Percentiles rank a stretch among this genome's conserved stretches.
Conservation (phyloP, 2,888 invertebrate species). For the Orthosia gracilis region DNA sequence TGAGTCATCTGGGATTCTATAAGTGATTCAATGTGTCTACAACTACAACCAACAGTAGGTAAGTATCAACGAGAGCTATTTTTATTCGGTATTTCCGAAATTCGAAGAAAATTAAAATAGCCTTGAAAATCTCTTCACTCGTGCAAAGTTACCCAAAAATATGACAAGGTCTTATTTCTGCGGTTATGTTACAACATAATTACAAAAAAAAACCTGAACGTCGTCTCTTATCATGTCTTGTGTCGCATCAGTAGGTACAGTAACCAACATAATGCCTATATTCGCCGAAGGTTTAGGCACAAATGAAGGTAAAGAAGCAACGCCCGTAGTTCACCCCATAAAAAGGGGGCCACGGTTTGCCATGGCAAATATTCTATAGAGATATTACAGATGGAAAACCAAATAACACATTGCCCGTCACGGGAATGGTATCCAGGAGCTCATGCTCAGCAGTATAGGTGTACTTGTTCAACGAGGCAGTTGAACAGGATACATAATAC, state of each 20-base stretch:
- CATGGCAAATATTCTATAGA: too few species aligned
- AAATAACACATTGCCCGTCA: too few species aligned
- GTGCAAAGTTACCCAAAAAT: conserved; percentile 24
- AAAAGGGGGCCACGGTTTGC: too few species aligned
- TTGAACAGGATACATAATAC: too few species aligned
- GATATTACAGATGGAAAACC: too few species aligned
- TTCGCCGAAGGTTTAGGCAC: neutral
- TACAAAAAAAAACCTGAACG: conserved; percentile 26
- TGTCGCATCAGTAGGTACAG: neutral
- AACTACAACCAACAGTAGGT: neutral
- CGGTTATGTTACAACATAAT: conserved; percentile 21
- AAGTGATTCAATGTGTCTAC: conserved; percentile 5
- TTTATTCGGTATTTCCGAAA: neutral
- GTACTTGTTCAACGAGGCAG: too few species aligned
- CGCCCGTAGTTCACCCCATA: too few species aligned
- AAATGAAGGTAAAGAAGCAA: too few species aligned
- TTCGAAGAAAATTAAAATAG: conserved; percentile 9
- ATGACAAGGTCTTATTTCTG: conserved; percentile 17
- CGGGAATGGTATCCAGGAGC: too few species aligned
- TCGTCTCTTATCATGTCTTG: neutral
- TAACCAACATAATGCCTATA: neutral
- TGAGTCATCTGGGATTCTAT: conserved; percentile 4
- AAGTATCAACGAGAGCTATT: conserved; percentile 5
- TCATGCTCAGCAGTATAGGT: too few species aligned
- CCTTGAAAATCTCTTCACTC: conserved; percentile 27